Conservation (phyloP, 2,888 invertebrate genomes). For the Crepidodera aurea region DNA sequence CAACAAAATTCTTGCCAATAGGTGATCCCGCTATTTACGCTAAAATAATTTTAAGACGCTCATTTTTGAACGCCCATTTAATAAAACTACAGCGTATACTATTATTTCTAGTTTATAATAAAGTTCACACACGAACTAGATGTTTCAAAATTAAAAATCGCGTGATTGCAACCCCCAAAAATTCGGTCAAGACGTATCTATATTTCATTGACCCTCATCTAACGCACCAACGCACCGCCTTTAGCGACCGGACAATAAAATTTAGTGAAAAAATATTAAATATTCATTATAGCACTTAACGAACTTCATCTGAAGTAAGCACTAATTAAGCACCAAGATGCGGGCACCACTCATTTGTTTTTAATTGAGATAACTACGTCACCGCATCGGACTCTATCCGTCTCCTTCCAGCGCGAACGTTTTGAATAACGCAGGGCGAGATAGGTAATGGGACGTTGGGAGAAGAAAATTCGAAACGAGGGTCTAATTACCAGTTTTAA, state of each 20-base stretch:
- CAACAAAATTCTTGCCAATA: no score
- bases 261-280: conserved; percentile 46
- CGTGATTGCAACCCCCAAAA: background rate
- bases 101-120: no score
- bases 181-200: background rate
- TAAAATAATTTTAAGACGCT: no score
- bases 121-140: no score
- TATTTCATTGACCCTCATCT: conserved; percentile 38
- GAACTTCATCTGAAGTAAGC: conserved; percentile 51
- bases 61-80: no score
- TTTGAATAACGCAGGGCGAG: conserved; percentile 21
- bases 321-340: conserved; percentile 54
- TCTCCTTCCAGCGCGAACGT: conserved; percentile 20
- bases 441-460: conserved; percentile 20
- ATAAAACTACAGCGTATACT: no score
- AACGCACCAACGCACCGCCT: background rate
- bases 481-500: conserved; percentile 57
- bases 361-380: conserved; percentile 52
- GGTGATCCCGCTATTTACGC: no score
- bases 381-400: conserved; percentile 31
- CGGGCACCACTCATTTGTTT: conserved; percentile 55
- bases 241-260: conserved; percentile 31
- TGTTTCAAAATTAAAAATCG: background rate
- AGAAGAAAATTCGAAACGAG: conserved; percentile 18
- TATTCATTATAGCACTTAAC: conserved; percentile 51